Evolutionary conservation across 2,888 invertebrate species (phyloP), one percentile per base, ranked within the genome.

Genomic region (Lamellibrachia satsuma): DNA sequence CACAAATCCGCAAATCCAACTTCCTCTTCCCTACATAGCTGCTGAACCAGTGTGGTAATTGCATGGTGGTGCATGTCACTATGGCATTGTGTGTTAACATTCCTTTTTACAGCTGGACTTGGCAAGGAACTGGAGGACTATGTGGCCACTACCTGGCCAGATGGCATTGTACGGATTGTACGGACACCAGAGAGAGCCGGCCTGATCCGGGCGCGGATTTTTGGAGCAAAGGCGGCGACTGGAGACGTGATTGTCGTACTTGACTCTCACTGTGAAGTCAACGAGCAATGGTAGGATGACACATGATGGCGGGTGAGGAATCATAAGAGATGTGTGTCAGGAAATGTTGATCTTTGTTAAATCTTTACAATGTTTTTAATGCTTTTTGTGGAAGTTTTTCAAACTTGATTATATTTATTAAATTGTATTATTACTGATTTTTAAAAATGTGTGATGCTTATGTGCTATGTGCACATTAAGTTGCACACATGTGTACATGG

Each of bases 141-240:
- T 96, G 97, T 99, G 39, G 95, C 95, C 8, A 94, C 96, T n/a
- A 96, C 96, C 0, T 96, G 96, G 96, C 96, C 96, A 57, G 97
- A 96, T 93, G 96, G 96, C 96, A 97, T 97, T 15, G 98, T 98
- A 4, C 97, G 97, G 95, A 97, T 99, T 90, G 97, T 99, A 52
- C 97, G 98, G 55, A 97, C 98, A 92, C 97, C 97, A 92, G 95
- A 98, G 97, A 97, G 98, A 97, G 97, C 98, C 96, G 99, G 99
- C 3, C 97, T 99, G 93, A 99, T 99, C 95, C 97, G 98, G 90
- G 99, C 99, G 0, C 97, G 99, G 91, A 97, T 99, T 94, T 98
- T 98, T 92, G 99, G 99, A 91, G 99, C 99, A 2, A 97, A 98
- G 93, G 97, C 97, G 93, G 98, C 99, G 2, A 95, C 95, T 3